phyloP scores from a whole-genome alignment of 2,113 vertebrate species.

The Oryzias curvinotus region DNA sequence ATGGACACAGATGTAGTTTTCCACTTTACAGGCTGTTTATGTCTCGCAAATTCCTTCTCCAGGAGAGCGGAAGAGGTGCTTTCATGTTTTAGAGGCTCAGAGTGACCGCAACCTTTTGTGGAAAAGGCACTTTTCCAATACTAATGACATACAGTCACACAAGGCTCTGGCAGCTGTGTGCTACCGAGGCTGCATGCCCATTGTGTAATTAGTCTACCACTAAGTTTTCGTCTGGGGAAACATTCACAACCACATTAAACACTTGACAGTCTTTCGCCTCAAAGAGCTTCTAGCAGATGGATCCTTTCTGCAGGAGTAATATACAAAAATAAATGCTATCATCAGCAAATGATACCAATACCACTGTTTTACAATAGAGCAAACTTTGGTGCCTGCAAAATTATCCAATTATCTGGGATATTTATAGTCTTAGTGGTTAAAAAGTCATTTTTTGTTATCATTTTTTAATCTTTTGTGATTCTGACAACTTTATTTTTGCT shows the following conservation, averaged over 20 bases:
- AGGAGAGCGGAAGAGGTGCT: slow-evolving; percentile 70
- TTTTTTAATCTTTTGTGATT: slow-evolving; percentile 17
- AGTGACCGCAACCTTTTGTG: slow-evolving; percentile 75
- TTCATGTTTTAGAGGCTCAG: slow-evolving; percentile 77
- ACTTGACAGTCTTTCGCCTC: slow-evolving; percentile 69
- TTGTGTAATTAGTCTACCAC: slow-evolving; percentile 76
- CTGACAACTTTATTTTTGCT: slow-evolving; percentile 4
- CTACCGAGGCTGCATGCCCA: slow-evolving; percentile 62
- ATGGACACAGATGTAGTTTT: slow-evolving; percentile 80
- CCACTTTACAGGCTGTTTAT: slow-evolving; percentile 83
- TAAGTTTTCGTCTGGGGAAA: slow-evolving; percentile 77
- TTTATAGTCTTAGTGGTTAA: slow-evolving; percentile 28
- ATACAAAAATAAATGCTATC: slow-evolving; percentile 54
- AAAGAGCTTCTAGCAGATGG: slow-evolving; percentile 63
- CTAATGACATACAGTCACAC: slow-evolving; percentile 78
- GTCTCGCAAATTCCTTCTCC: slow-evolving; percentile 75
- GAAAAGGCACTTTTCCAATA: slow-evolving; percentile 75
- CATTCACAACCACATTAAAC: slow-evolving; percentile 77
- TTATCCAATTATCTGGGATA: slow-evolving; percentile 27
- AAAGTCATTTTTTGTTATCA: slow-evolving; percentile 33
- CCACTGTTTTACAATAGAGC: slow-evolving; percentile 47
- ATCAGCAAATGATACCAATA: slow-evolving; percentile 60
- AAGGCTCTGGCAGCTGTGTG: slow-evolving; percentile 61
- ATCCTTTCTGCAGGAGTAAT: slow-evolving; percentile 53
- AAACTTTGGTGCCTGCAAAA: slow-evolving; percentile 13